Evolutionary conservation across 2,888 invertebrate species (phyloP), one percentile per base, ranked within the genome.

Genomic region (Agonum fuliginosum): DNA sequence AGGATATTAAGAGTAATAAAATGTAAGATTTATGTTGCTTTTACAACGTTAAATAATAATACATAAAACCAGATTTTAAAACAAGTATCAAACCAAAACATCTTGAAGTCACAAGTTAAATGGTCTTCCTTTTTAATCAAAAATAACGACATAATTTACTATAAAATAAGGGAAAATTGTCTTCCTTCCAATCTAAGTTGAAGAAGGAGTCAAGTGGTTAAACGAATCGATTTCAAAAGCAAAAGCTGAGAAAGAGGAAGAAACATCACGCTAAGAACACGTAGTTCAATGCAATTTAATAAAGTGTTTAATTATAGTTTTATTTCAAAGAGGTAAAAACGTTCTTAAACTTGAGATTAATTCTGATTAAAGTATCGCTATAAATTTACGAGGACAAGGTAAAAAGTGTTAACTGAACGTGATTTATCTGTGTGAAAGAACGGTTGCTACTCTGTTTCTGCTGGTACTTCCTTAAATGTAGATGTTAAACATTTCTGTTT

Each of bases 281-380:
- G 46, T 46, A 12, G 37, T 46, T 46, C 19, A 46, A 14, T 46
- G 46, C 17, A 46, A 46, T 46, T 8, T 46, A 46, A 46, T 46
- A 46, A 46, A 46, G 46, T 46, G 46, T 46, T 46, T 17, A 46
- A 46, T 46, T 46, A 46, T 46, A 46, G 46, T 46, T 46, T 46
- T 46, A 46, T 46, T 46, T 46, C 17, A 2, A 3, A 3, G 4
- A 17, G 14, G 46, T 37, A 46, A 46, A 17, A 17, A 46, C 46
- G 17, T 3, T 46, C 46, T 46, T 46, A 17, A 46, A 46, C 46
- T 14, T 6, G 17, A 46, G 46, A 46, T 46, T 46, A 46, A 46
- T 46, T 46, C 46, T 19, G 46, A 46, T 46, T 46, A 46, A 46
- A 46, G 46, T 46, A 17, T 12, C 17, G 46, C 17, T 12, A 46